phyloP scores from a whole-genome alignment of 2,113 vertebrate species.

The Orthonyx spaldingii region DNA sequence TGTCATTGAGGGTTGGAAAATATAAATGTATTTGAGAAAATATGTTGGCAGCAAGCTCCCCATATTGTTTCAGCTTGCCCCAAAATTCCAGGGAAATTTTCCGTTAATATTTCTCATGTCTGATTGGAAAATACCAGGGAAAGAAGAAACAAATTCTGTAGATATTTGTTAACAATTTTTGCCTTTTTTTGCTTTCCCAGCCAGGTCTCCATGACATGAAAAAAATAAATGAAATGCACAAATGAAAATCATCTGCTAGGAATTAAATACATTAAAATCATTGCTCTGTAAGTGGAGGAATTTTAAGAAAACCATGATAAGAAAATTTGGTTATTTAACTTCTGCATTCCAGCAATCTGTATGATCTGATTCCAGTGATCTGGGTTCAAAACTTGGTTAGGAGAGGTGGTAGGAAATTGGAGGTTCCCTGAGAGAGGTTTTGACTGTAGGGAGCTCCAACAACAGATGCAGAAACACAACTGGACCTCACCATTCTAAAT shows the following conservation, averaged over 20 bases:
- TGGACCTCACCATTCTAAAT: neutral
- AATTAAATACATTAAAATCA: neutral
- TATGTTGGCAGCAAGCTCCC: neutral
- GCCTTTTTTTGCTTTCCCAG: neutral
- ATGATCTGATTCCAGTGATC: neutral
- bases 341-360: conserved; percentile 13
- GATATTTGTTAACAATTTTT: neutral
- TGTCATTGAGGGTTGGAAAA: neutral
- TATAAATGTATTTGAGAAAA: conserved; percentile 17
- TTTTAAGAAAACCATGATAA: neutral
- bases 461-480: neutral
- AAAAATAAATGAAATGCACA: neutral
- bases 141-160: neutral
- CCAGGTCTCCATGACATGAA: neutral
- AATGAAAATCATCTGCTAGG: neutral
- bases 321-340: neutral
- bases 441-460: neutral
- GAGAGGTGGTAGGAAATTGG: neutral
- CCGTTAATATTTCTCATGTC: neutral
- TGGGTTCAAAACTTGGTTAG: neutral
- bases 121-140: neutral
- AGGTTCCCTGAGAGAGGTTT: neutral
- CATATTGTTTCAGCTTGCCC: conserved; percentile 10
- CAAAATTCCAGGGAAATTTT: neutral
- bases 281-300: neutral